phyloP scores from a whole-genome alignment of 1,140 invertebrate species.

The Wiebesia pumilae region DNA sequence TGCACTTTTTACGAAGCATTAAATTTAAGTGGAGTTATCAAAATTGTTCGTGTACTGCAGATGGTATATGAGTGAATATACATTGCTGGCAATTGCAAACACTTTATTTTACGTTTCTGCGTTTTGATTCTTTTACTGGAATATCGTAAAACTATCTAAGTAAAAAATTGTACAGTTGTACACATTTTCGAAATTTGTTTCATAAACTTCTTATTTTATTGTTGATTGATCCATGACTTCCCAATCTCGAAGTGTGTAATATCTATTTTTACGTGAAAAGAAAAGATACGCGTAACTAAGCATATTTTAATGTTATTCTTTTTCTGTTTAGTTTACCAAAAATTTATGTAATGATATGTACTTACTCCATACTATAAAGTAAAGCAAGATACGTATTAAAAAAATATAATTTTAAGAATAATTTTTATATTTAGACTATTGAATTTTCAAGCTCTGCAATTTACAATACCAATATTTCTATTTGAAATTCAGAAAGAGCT shows the following conservation, averaged over 20 bases:
- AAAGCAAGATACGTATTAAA: no score
- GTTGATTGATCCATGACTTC: not conserved
- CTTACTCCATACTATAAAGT: no score
- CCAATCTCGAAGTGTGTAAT: not conserved
- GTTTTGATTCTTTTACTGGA: not conserved
- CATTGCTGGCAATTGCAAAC: constrained; percentile 29
- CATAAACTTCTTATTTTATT: not conserved
- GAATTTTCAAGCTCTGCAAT: no score
- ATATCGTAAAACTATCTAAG: not conserved
- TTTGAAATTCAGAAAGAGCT: no score
- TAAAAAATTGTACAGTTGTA: not conserved
- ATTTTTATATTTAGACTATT: no score
- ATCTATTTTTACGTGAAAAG: not conserved
- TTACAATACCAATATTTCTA: no score
- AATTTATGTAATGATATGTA: no score
- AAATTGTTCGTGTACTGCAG: not conserved
- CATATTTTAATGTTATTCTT: no score
- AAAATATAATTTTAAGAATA: no score
- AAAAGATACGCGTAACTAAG: not conserved
- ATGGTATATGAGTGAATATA: constrained; percentile 24
- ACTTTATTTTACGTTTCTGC: not conserved
- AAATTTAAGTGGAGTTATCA: not conserved
- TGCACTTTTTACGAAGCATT: constrained; percentile 3
- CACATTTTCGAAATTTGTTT: not conserved
- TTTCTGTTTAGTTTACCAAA: no score